Conservation (phyloP, 2,888 invertebrate genomes). For the Drosophila hamatofila region DNA sequence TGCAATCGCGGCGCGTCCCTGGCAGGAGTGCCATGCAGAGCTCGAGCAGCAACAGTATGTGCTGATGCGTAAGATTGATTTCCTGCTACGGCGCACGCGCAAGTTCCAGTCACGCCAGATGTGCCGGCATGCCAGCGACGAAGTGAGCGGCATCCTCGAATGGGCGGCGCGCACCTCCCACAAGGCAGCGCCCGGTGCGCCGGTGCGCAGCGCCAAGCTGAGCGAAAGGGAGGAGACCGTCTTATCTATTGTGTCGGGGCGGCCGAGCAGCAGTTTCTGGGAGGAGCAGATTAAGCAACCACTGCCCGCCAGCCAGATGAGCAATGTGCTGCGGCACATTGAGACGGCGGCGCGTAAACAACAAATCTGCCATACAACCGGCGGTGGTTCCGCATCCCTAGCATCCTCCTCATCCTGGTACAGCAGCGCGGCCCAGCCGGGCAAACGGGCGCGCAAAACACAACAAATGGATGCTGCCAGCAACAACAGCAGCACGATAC, state of each 20-base stretch:
- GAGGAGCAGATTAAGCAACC: constrained; percentile 85
- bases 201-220: constrained; percentile 53
- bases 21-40: constrained; percentile 77
- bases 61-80: constrained; percentile 90
- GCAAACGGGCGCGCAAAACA: constrained; percentile 58
- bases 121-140: constrained; percentile 92
- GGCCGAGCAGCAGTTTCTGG: constrained; percentile 73
- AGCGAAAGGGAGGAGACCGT: constrained; percentile 57
- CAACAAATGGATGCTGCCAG: constrained; percentile 25
- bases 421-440: constrained; percentile 53
- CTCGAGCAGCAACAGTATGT: constrained; percentile 84
- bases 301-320: constrained; percentile 86
- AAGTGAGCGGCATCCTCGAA: constrained; percentile 91
- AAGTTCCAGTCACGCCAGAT: constrained; percentile 91
- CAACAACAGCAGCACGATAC: neutral
- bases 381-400: constrained; percentile 60
- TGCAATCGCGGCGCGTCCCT: constrained; percentile 33
- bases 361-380: constrained; percentile 75
- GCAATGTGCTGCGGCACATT: constrained; percentile 86
- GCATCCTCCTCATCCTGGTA: constrained; percentile 69
- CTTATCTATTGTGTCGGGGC: constrained; percentile 71
- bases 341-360: constrained; percentile 81
- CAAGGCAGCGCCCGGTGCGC: constrained; percentile 44
- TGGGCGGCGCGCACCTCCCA: constrained; percentile 87
- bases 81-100: constrained; percentile 90